These are phyloP conservation scores for Sebastes ruberrimus DNA, from an alignment of 2,797 vertebrate genomes.

Conservation along the genomic window DNA sequence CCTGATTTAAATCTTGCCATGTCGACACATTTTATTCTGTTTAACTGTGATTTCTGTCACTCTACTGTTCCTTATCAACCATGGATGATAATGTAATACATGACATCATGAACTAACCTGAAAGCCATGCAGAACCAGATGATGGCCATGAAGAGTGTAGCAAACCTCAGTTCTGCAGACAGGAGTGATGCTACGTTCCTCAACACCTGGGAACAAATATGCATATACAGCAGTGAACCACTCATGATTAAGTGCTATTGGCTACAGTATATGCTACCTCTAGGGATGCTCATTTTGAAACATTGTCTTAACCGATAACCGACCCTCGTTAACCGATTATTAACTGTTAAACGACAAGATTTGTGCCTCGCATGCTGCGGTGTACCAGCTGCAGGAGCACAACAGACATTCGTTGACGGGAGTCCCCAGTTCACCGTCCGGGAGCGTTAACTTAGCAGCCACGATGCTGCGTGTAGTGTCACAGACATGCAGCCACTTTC, in stretches of 20 bases:
- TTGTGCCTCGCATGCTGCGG: no score
- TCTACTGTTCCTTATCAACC: not conserved
- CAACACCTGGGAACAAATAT: constrained; percentile 82
- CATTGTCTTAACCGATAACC: no score
- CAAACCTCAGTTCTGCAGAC: constrained; percentile 88
- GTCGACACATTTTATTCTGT: not conserved
- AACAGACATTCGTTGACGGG: no score
- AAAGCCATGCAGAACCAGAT: constrained; percentile 98
- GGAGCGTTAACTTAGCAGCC: no score
- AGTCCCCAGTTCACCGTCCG: no score
- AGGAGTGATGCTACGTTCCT: constrained; percentile 89
- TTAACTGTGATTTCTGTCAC: not conserved
- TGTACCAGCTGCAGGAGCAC: no score
- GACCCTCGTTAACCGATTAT: no score
- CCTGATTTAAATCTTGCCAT: not conserved
- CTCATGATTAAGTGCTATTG: not conserved
- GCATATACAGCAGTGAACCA: not conserved
- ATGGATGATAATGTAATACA: not conserved
- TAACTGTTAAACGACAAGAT: no score
- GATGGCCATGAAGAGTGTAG: constrained; percentile 92
- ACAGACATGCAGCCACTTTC: no score
- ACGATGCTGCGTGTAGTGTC: no score
- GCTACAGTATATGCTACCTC: not conserved
- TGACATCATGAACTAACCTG: constrained; percentile 81
- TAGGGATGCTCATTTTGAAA: no score